Evolutionary conservation across 2,113 vertebrate genomes (phyloP).

Genomic region (Numida meleagris): DNA sequence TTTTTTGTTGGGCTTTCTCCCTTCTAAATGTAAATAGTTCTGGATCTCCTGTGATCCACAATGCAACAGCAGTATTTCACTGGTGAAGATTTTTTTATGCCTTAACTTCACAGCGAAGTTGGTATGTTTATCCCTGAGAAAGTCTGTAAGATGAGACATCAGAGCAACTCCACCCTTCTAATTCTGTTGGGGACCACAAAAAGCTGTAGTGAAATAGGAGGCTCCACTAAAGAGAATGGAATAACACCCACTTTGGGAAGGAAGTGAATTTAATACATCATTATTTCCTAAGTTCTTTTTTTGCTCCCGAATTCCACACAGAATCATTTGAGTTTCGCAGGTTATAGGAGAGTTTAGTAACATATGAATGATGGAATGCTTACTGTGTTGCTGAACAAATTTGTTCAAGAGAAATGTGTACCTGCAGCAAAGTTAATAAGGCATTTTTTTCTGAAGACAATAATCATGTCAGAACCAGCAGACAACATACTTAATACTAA

Average conservation of each 20-base stretch:
- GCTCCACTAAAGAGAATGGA: background rate
- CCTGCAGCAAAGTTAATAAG: constrained; percentile 51
- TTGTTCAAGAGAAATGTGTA: constrained; percentile 17
- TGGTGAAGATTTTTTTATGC: background rate
- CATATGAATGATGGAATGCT: background rate
- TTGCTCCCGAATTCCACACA: background rate
- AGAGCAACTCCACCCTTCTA: background rate
- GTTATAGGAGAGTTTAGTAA: background rate
- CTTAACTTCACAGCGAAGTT: background rate
- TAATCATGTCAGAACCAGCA: constrained; percentile 61
- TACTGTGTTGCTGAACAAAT: background rate
- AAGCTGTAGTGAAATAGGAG: background rate
- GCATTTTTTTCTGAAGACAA: constrained; percentile 50
- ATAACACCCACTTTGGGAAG: background rate
- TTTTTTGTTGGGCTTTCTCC: background rate
- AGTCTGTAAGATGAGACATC: background rate
- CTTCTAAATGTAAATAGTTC: background rate
- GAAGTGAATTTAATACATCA: background rate
- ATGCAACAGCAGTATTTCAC: background rate
- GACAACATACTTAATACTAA: constrained; percentile 74
- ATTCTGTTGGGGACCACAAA: background rate
- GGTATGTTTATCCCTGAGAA: background rate
- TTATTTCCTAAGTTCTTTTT: background rate
- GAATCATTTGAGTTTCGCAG: background rate
- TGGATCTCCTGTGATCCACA: background rate